Evolutionary conservation across 2,113 vertebrate genomes (phyloP), one percentile per base, ranked within the genome.

Genomic region (Circaetus gallicus): DNA sequence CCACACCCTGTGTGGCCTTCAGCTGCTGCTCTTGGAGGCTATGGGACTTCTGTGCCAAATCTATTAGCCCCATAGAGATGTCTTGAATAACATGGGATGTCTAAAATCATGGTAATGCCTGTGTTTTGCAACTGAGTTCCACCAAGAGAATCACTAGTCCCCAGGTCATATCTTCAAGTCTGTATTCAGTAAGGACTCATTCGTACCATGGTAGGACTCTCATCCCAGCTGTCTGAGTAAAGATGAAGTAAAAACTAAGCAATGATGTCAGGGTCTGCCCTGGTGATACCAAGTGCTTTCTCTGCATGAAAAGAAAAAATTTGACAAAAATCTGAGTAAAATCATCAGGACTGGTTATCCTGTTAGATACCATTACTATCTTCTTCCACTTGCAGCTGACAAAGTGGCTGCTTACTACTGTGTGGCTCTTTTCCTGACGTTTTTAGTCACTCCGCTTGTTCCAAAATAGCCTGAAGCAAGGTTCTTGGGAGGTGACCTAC

Each of bases 131-230:
- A 17, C 2, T 26, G 32, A 31, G 69, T 73, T 85, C 34, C 63
- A 49, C 13, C 21, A 52, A 45, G 34, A 82, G 62, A 69, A 53
- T 32, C 17, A 26, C 0, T 3, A 32, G 12, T 58, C 21, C 11
- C 5, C 13, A 53, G 19, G 38, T 14, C 0, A 0, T 32, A 34
- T 56, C 25, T 83, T 77, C 34, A 66, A 19, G 16, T 53, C 45
- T 67, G 13, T 29, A 21, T 26, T 83, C 47, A 45, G 74, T 20
- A 56, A 0, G 5, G 61, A 58, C 73, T 53, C 24, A 9, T 43
- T 89, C 0, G 2, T 52, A 14, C 36, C 13, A 4, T 6, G 69
- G 45, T 22, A 43, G 40, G 36, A 43, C 18, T 76, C 45, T 73
- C 29, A 61, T 13, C 16, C 38, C 69, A 85, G 5, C 7, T 56